Conservation (phyloP, 2,888 invertebrate species). For the Hydriomena furcata region DNA sequence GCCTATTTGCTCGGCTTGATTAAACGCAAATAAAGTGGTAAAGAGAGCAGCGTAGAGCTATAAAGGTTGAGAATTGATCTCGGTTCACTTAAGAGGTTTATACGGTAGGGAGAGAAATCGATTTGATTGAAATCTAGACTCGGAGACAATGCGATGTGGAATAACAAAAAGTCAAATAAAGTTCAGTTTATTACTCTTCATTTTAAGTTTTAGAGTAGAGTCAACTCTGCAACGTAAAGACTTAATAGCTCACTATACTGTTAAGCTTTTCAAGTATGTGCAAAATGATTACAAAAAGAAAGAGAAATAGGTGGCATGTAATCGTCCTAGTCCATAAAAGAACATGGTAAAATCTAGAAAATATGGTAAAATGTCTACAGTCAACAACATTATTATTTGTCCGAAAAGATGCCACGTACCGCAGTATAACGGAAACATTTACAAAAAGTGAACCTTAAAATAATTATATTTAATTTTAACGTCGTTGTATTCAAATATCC, state of each 20-base stretch:
- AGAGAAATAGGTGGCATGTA: not conserved
- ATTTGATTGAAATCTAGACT: slow-evolving; percentile 62
- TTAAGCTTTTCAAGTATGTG: no score
- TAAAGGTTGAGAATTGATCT: slow-evolving; percentile 53
- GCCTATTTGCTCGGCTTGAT: slow-evolving; percentile 48
- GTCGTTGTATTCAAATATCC: slow-evolving; percentile 36
- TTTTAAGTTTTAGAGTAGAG: slow-evolving; percentile 18
- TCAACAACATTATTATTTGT: slow-evolving; percentile 27
- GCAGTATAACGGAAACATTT: slow-evolving; percentile 20
- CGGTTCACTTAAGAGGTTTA: slow-evolving; percentile 56
- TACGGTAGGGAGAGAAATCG: slow-evolving; percentile 57
- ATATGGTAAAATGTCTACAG: slow-evolving; percentile 2
- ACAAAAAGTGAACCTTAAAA: slow-evolving; percentile 11
- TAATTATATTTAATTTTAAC: slow-evolving; percentile 19
- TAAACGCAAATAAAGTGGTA: slow-evolving; percentile 61
- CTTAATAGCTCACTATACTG: not conserved
- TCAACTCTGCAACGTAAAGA: not conserved
- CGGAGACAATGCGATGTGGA: slow-evolving; percentile 45
- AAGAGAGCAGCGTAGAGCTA: slow-evolving; percentile 57
- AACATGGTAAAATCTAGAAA: not conserved
- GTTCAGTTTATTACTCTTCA: slow-evolving; percentile 6
- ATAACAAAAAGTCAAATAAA: slow-evolving; percentile 51
- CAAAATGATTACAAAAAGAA: not conserved
- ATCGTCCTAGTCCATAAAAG: not conserved
- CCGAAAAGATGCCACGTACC: slow-evolving; percentile 26